A percentile compares a stretch with the other conserved stretches of the same genome.
These are phyloP conservation scores for Coryphaenoides rupestris DNA, from an alignment of 2,113 vertebrate species.

Conservation along the genomic window DNA sequence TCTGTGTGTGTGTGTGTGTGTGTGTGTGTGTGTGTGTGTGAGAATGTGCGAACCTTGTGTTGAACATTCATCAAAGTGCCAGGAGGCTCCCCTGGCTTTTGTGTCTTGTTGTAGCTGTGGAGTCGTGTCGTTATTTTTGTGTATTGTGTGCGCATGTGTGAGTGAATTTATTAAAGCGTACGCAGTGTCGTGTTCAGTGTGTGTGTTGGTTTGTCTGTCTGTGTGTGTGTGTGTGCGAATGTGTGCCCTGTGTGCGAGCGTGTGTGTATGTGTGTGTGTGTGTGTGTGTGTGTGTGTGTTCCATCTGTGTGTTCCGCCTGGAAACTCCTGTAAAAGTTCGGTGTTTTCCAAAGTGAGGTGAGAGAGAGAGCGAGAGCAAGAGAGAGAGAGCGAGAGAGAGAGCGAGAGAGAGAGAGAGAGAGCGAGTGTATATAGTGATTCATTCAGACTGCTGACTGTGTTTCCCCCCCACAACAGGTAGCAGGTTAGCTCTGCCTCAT, in stretches of 20 bases:
- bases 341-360: conserved; percentile 36
- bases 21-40: not conserved
- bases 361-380: too few species aligned
- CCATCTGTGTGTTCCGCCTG: conserved; percentile 4
- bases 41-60: not conserved
- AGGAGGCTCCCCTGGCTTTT: too few species aligned
- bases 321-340: conserved; percentile 46
- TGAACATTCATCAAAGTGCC: conserved; percentile 14
- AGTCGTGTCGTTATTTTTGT: not conserved
- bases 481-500: too few species aligned
- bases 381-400: not conserved
- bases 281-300: too few species aligned
- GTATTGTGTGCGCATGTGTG: not conserved
- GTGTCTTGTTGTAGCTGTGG: too few species aligned
- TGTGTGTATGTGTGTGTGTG: not conserved
- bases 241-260: too few species aligned
- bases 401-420: not conserved
- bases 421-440: not conserved
- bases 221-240: too few species aligned
- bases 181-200: too few species aligned
- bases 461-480: too few species aligned
- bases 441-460: too few species aligned
- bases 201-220: not conserved
- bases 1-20: not conserved
- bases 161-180: not conserved